Evolutionary conservation across 2,888 invertebrate species (phyloP), one percentile per base, ranked within the genome.

Genomic region (Alviniconcha strummeri): DNA sequence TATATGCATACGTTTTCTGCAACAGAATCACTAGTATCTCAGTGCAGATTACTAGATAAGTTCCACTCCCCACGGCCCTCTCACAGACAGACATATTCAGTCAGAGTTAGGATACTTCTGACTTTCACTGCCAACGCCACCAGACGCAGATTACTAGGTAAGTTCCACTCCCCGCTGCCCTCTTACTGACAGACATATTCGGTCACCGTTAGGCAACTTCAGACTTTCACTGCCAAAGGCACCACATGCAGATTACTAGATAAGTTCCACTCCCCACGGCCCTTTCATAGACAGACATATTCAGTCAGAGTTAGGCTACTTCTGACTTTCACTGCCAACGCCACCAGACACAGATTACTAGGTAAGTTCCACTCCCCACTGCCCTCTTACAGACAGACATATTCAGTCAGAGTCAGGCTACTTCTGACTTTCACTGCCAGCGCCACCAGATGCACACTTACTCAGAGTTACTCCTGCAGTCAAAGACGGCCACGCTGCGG

Each of bases 391-490:
- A 55, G 7, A 78, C 60, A 56, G 15, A 78, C 13, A 60, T 13
- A 78, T 9, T 57, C 57, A 36, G 15, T 36, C 36, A 36, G 36
- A 36, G 36, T 36, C 3, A 36, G 36, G 36, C 17, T 17, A 13
- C 36, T 52, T n/a, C 71, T 0, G 52, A 52, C 36, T 11, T 5
- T 9, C 36, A 79, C n/a, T 19, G 17, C 36, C 36, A 36, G 3
- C 3, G 36, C 36, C 36, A 36, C 36, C 64, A n/a, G 69, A 57
- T 7, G 9, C 8, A 52, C 7, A 84, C 91, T 88, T 88, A 92
- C 92, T 88, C 90, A 13, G 83, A 82, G 81, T 92, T 90, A 55
- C 88, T 86, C 13, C 88, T 81, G 79, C 92, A 92, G 86, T 92
- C 90, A 86, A 87, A 91, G 69, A 91, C 77, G 4, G 90, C 86